Evolutionary conservation across 2,113 vertebrate species (phyloP).

Genomic region (Drymodes brunneopygia): DNA sequence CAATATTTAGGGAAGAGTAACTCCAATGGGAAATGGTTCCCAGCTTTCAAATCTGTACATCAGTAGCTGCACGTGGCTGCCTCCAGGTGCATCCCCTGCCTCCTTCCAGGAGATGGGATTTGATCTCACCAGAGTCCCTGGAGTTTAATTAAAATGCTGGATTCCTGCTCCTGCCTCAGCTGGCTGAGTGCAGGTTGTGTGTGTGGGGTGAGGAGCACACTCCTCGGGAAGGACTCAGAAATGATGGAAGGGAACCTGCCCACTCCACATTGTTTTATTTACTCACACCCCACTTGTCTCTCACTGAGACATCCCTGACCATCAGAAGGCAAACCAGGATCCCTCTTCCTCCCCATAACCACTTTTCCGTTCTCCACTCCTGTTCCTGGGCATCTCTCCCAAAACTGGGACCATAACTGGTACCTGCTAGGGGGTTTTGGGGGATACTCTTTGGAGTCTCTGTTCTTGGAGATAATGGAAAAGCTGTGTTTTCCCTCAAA

Average conservation of each 20-base stretch:
- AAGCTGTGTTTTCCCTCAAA: not conserved
- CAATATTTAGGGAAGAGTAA: constrained; percentile 10
- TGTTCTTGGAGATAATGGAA: not conserved
- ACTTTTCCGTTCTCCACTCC: not conserved
- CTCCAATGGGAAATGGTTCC: constrained; percentile 3
- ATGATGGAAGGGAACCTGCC: not conserved
- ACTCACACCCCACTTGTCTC: accelerated
- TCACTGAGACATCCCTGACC: not conserved
- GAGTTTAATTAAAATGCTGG: constrained; percentile 37
- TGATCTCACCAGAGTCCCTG: constrained; percentile 5
- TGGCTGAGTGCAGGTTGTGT: not conserved
- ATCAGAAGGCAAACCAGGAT: not conserved
- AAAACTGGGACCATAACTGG: accelerated
- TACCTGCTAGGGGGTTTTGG: accelerated
- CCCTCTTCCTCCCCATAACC: not conserved
- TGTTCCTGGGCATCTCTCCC: not conserved
- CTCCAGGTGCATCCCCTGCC: constrained; percentile 8
- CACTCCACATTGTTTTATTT: accelerated
- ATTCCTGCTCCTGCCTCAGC: not conserved
- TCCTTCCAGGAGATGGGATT: constrained; percentile 1
- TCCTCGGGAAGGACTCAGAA: not conserved
- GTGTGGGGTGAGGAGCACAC: not conserved
- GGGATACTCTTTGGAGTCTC: not conserved
- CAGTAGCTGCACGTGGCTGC: not conserved
- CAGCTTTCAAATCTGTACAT: constrained; percentile 17